phyloP scores from a whole-genome alignment of 1,140 invertebrate species.

The Dolichoris vasculosae region DNA sequence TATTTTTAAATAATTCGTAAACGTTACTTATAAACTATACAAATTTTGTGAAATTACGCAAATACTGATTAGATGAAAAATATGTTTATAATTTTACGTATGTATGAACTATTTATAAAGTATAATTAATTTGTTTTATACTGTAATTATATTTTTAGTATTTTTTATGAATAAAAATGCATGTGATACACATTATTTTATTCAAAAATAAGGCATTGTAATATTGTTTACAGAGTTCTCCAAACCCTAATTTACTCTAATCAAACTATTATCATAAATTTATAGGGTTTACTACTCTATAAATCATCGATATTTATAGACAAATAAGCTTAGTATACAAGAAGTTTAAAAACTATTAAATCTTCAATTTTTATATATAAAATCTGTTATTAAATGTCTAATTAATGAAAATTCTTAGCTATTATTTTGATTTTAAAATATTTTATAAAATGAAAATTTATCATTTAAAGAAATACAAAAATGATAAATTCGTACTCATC shows the following conservation, averaged over 20 bases:
- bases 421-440: background rate
- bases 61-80: too few species aligned
- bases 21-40: too few species aligned
- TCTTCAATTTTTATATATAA: background rate
- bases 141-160: too few species aligned
- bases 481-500: background rate
- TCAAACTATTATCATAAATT: background rate
- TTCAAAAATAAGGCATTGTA: background rate
- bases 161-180: too few species aligned
- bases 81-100: background rate
- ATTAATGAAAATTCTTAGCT: background rate
- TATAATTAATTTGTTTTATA: too few species aligned
- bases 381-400: background rate
- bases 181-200: too few species aligned
- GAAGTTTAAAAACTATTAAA: too few species aligned
- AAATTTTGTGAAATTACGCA: too few species aligned
- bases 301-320: too few species aligned
- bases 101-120: too few species aligned
- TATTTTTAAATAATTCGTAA: too few species aligned
- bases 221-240: background rate
- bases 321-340: too few species aligned
- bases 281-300: background rate
- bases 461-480: background rate
- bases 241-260: background rate
- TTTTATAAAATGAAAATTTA: background rate